phyloP scores from a whole-genome alignment of 2,113 vertebrate genomes.

The Petaurus breviceps region DNA sequence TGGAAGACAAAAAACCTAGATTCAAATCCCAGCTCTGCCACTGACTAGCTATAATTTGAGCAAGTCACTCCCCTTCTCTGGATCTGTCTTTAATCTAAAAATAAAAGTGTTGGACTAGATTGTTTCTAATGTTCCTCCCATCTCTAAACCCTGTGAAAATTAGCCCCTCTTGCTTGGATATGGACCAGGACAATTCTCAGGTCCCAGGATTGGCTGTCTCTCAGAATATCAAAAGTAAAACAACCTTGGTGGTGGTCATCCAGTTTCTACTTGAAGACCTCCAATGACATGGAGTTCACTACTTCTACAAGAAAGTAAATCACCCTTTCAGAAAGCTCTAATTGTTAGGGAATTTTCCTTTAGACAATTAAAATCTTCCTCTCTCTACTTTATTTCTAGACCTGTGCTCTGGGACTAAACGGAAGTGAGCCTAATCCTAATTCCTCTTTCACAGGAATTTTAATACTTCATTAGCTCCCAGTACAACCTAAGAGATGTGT shows the following conservation, averaged over 20 bases:
- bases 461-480: not conserved
- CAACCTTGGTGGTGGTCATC: not conserved
- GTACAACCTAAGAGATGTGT: not conserved
- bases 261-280: not conserved
- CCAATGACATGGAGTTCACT: not conserved
- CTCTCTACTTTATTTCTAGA: not conserved
- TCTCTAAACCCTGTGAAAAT: not conserved
- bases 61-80: constrained; percentile 10
- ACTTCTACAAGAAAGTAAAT: not conserved
- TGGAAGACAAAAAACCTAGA: not conserved
- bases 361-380: not conserved
- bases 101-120: not conserved
- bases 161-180: not conserved
- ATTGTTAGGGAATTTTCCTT: not conserved
- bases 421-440: not conserved
- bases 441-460: not conserved
- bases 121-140: not conserved
- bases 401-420: not conserved
- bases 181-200: not conserved
- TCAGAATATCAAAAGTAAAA: not conserved
- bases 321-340: not conserved
- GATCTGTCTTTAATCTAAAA: not conserved
- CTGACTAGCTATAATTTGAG: not conserved
- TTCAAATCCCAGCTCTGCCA: constrained; percentile 2
- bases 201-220: not conserved